A percentile compares a stretch with the other conserved stretches of the same genome.
These are phyloP conservation scores for Hormaphis cornu DNA, from an alignment of 1,140 invertebrate species.

Conservation along the genomic window DNA sequence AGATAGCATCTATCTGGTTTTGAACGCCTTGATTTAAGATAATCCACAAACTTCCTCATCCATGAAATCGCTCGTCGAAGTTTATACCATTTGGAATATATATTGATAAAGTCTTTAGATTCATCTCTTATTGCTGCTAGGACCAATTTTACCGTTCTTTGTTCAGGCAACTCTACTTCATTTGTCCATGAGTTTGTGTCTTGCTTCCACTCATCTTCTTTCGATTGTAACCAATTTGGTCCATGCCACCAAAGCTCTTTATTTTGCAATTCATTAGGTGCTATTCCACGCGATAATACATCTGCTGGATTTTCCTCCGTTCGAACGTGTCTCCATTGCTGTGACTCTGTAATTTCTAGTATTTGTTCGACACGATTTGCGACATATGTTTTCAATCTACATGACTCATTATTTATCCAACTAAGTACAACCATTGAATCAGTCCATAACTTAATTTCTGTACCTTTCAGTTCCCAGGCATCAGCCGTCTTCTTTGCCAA, in stretches of 20 bases:
- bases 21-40: background rate
- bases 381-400: slow-evolving; percentile 36
- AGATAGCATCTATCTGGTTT: no score
- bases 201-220: background rate
- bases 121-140: background rate
- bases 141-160: background rate
- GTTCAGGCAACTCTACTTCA: background rate
- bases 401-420: slow-evolving; percentile 28
- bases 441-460: slow-evolving; percentile 30
- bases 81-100: background rate
- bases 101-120: background rate
- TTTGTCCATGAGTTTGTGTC: background rate
- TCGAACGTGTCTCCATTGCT: slow-evolving; percentile 39
- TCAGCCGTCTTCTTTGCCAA: slow-evolving; percentile 35
- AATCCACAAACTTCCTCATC: background rate
- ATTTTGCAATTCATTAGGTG: slow-evolving; percentile 35
- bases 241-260: slow-evolving; percentile 41
- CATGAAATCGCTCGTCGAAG: background rate
- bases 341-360: slow-evolving; percentile 33
- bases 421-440: slow-evolving; percentile 34
- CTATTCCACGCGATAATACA: slow-evolving; percentile 38
- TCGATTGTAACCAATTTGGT: slow-evolving; percentile 37
- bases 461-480: background rate
- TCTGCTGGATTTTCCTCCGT: slow-evolving; percentile 41
- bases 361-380: slow-evolving; percentile 40